Evolutionary conservation across 2,113 vertebrate genomes (phyloP).

Genomic region (Vulpes vulpes): DNA sequence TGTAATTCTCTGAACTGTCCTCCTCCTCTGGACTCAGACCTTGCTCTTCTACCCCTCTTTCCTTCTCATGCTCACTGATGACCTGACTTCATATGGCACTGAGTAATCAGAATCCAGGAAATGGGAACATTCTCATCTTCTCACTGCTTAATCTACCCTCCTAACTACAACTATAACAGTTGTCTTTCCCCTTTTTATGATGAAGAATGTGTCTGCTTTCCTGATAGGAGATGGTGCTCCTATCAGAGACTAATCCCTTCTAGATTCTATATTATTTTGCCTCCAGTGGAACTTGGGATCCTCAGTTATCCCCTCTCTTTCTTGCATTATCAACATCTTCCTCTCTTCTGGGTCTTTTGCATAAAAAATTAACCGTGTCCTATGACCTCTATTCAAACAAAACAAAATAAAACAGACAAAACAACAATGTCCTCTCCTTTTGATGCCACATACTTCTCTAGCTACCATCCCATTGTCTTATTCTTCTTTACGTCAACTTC

Average conservation of each 20-base stretch:
- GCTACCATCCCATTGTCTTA: background rate
- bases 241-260: background rate
- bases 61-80: background rate
- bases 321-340: background rate
- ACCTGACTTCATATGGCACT: background rate
- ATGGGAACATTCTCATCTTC: background rate
- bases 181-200: background rate
- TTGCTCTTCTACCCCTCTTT: background rate
- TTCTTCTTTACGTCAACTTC: constrained; percentile 13
- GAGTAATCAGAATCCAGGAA: constrained; percentile 37
- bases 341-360: background rate
- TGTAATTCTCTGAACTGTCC: background rate
- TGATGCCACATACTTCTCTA: background rate
- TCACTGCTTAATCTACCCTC: background rate
- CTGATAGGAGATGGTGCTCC: background rate
- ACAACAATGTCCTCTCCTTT: background rate
- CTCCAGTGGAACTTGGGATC: background rate
- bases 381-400: background rate
- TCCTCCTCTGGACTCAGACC: background rate
- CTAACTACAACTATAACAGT: background rate
- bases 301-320: background rate
- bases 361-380: background rate
- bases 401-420: background rate
- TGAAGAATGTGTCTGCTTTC: background rate
- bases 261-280: background rate